These are phyloP conservation scores for Phoxinus phoxinus DNA, from an alignment of 2,113 vertebrate genomes.

Conservation along the genomic window DNA sequence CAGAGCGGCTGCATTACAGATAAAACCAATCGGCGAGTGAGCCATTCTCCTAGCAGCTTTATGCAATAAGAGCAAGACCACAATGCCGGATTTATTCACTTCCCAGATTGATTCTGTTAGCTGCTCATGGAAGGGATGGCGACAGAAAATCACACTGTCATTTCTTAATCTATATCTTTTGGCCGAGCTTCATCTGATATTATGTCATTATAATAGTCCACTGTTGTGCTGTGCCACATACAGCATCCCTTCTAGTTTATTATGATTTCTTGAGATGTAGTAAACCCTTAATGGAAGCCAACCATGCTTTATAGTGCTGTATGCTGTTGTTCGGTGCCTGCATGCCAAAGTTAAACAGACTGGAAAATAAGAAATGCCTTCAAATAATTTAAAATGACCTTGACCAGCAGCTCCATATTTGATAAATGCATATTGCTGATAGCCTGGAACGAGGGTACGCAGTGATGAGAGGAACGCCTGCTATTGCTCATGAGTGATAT, in stretches of 20 bases:
- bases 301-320: not conserved
- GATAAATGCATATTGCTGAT: constrained; percentile 9
- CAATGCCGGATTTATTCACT: constrained; percentile 45
- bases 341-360: not conserved
- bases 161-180: not conserved
- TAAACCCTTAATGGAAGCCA: not conserved
- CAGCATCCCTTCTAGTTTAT: constrained; percentile 17
- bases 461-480: not conserved
- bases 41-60: not conserved
- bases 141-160: not conserved
- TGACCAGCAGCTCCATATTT: not conserved
- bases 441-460: not conserved
- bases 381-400: constrained; percentile 25
- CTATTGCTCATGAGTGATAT: not conserved
- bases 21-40: constrained; percentile 31
- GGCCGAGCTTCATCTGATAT: constrained; percentile 8
- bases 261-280: constrained; percentile 13
- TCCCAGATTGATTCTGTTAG: constrained; percentile 25
- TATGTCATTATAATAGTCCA: constrained; percentile 1
- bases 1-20: constrained; percentile 35
- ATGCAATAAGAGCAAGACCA: constrained; percentile 37
- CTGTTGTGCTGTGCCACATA: not conserved
- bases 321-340: not conserved
- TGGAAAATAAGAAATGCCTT: constrained; percentile 23
- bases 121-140: not conserved